A percentile compares a stretch with the other conserved stretches of the same genome.
phyloP scores from a whole-genome alignment of 2,888 invertebrate species.

The Acleris emargana region DNA sequence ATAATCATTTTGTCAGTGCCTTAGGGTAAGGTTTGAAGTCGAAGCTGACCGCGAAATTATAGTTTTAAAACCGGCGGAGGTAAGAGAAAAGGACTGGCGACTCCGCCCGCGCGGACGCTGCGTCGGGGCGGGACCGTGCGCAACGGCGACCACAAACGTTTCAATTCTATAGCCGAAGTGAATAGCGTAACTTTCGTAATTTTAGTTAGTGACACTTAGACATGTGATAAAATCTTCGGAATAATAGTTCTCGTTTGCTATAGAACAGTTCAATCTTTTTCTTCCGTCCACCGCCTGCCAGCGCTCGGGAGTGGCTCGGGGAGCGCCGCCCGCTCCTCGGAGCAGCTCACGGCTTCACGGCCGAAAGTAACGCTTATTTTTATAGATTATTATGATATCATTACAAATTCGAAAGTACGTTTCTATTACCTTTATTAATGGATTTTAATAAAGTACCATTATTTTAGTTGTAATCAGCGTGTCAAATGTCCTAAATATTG shows the following conservation, averaged over 20 bases:
- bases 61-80: conserved; percentile 51
- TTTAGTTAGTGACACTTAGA: conserved; percentile 34
- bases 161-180: conserved; percentile 17
- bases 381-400: conserved; percentile 39
- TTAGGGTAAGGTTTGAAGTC: conserved; percentile 74
- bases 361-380: conserved; percentile 45
- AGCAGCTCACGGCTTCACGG: conserved; percentile 49
- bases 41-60: conserved; percentile 64
- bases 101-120: background rate
- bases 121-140: conserved; percentile 3
- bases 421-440: conserved; percentile 46
- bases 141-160: background rate
- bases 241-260: conserved; percentile 17
- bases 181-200: conserved; percentile 25
- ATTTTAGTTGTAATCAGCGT: conserved; percentile 58
- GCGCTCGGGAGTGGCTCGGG: conserved; percentile 37
- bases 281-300: conserved; percentile 37
- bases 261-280: conserved; percentile 29
- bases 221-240: conserved; percentile 36
- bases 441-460: conserved; percentile 42
- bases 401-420: conserved; percentile 48
- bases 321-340: background rate
- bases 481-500: conserved; percentile 70
- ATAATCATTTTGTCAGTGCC: conserved; percentile 79
- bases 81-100: conserved; percentile 16